Evolutionary conservation across 1,140 invertebrate species (phyloP).

Genomic region (Eriocheir sinensis): DNA sequence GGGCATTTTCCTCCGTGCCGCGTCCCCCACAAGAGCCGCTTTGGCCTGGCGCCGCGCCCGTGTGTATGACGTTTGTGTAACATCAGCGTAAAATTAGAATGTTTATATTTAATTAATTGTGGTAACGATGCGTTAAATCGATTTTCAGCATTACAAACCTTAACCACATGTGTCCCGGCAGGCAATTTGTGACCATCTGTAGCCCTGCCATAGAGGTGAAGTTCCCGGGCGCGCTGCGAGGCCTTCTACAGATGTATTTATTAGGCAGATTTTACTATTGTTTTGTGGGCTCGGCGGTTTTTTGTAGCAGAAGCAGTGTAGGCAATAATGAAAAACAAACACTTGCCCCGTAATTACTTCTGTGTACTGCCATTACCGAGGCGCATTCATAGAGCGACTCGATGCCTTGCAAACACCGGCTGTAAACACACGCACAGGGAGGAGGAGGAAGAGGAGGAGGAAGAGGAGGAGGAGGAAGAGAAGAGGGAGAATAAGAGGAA

Average conservation of each 20-base stretch:
- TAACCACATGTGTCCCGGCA: slow-evolving; percentile 72
- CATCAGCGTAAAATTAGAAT: slow-evolving; percentile 78
- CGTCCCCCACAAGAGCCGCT: slow-evolving; percentile 41
- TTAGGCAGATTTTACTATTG: slow-evolving; percentile 76
- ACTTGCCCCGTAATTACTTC: slow-evolving; percentile 71
- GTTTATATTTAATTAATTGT: slow-evolving; percentile 79
- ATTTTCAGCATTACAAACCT: slow-evolving; percentile 78
- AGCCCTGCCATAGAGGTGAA: slow-evolving; percentile 25
- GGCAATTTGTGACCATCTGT: slow-evolving; percentile 62
- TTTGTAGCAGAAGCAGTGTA: slow-evolving; percentile 57
- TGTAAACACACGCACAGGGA: slow-evolving; percentile 39
- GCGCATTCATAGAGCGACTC: slow-evolving; percentile 54
- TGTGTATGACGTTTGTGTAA: slow-evolving; percentile 77
- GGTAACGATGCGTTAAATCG: slow-evolving; percentile 78
- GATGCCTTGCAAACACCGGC: slow-evolving; percentile 20
- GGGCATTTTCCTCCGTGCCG: slow-evolving; percentile 61
- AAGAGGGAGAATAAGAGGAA: background rate
- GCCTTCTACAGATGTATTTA: slow-evolving; percentile 72
- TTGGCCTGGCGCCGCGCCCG: slow-evolving; percentile 46
- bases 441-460: background rate
- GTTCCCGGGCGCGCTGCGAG: slow-evolving; percentile 55
- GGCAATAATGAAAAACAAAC: slow-evolving; percentile 75
- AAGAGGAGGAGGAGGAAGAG: background rate
- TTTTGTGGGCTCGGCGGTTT: slow-evolving; percentile 68
- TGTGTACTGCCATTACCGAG: slow-evolving; percentile 69